These are phyloP conservation scores for Psammodynastes pulverulentus DNA, from an alignment of 2,113 vertebrate species.

Conservation along the genomic window DNA sequence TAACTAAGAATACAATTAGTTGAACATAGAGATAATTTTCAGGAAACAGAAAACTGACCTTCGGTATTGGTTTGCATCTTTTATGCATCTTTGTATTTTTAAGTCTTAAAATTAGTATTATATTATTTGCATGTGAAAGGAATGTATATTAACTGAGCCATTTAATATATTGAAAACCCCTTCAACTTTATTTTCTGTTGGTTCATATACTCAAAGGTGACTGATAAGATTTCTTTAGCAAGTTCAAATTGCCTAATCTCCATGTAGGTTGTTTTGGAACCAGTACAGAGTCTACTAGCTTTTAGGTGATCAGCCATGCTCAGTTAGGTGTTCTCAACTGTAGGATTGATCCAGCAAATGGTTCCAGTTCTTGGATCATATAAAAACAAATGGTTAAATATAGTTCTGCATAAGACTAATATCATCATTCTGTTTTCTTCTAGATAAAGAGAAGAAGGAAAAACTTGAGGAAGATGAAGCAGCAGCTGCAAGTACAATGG, in stretches of 20 bases:
- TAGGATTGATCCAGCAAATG: neutral
- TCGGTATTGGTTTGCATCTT: neutral
- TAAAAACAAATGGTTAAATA: conserved; percentile 9
- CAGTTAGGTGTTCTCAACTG: neutral
- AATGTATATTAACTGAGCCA: neutral
- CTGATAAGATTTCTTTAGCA: neutral
- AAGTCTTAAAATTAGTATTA: neutral
- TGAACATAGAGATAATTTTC: neutral
- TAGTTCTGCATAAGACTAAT: conserved; percentile 5
- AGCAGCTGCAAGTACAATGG: conserved; percentile 75
- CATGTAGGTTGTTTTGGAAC: neutral
- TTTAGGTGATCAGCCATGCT: neutral
- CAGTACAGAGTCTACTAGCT: neutral
- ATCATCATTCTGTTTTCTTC: conserved; percentile 54
- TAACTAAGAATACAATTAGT: neutral
- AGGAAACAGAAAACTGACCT: neutral
- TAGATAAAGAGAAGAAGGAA: conserved; percentile 82
- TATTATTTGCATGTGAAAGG: neutral
- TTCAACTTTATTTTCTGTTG: neutral
- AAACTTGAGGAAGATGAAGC: conserved; percentile 80
- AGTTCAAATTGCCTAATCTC: neutral
- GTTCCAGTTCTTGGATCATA: neutral
- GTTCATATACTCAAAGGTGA: neutral
- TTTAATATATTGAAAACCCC: neutral
- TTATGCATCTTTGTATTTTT: neutral